Percentiles rank a stretch among this genome's conserved stretches.
phyloP scores from a whole-genome alignment of 2,113 vertebrate species.

The Furnarius figulus region DNA sequence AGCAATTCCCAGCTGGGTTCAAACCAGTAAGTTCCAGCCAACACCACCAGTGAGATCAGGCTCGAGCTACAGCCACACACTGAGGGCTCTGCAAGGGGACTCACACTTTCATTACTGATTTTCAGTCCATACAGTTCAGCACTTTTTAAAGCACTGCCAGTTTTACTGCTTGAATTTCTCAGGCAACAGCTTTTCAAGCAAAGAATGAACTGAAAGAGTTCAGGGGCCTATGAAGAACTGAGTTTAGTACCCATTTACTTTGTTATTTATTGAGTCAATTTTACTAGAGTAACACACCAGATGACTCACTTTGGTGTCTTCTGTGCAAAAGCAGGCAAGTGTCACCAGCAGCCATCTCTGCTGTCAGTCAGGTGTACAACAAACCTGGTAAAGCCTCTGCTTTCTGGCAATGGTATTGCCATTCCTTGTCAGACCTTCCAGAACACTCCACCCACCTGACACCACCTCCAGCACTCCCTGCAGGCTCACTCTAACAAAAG shows the following conservation, averaged over 20 bases:
- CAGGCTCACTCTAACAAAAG: not conserved
- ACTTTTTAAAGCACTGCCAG: not conserved
- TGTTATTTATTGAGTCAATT: not conserved
- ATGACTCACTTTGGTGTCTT: not conserved
- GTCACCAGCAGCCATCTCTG: not conserved
- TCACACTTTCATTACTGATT: accelerated
- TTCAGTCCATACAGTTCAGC: not conserved
- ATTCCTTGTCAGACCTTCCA: not conserved
- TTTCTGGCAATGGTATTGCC: not conserved
- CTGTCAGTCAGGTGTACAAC: not conserved
- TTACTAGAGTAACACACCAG: not conserved
- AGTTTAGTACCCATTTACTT: not conserved
- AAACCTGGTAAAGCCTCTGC: not conserved
- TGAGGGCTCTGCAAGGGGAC: not conserved
- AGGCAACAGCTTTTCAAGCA: not conserved
- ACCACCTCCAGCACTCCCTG: not conserved
- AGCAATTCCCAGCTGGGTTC: not conserved
- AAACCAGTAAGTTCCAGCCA: not conserved
- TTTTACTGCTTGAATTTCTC: accelerated
- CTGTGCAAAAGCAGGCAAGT: not conserved
- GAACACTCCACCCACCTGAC: not conserved
- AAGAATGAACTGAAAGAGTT: accelerated
- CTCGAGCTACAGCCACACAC: not conserved
- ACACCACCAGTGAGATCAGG: not conserved
- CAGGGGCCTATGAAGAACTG: not conserved